Evolutionary conservation across 2,797 vertebrate species (phyloP).

Genomic region (Falco cherrug): DNA sequence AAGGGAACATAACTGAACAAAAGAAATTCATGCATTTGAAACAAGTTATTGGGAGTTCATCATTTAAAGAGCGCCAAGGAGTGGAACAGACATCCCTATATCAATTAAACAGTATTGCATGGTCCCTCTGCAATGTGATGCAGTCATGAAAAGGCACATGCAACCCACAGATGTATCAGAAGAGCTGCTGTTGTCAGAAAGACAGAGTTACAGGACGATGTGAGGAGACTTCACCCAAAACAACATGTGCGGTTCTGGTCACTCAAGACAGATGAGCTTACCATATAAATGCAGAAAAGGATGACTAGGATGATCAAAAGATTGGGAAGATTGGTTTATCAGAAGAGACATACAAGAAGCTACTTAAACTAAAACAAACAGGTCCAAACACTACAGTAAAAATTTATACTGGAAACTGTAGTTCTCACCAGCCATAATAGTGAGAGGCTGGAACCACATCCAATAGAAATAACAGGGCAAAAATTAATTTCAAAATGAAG

Average conservation of each 20-base stretch:
- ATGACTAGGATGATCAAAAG: neutral
- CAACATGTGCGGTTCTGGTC: neutral
- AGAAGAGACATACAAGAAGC: neutral
- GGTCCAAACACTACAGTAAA: neutral
- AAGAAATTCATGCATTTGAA: neutral
- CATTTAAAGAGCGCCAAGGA: neutral
- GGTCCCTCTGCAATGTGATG: neutral
- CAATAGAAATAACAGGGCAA: neutral
- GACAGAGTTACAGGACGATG: neutral
- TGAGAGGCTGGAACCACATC: neutral
- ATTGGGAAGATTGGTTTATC: neutral
- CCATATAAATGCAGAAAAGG: neutral
- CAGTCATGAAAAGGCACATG: neutral
- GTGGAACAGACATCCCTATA: neutral
- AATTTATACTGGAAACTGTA: neutral
- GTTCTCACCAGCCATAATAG: neutral
- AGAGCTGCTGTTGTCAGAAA: neutral
- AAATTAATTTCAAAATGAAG: neutral
- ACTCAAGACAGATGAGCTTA: neutral
- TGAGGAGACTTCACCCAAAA: neutral
- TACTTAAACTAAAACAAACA: neutral
- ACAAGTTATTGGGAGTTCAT: neutral
- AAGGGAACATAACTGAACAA: neutral
- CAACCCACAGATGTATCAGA: neutral
- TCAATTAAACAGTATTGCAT: accelerated